A percentile compares a stretch with the other conserved stretches of the same genome.
phyloP scores from a whole-genome alignment of 2,888 invertebrate species.

The Hypomecis atomaria region DNA sequence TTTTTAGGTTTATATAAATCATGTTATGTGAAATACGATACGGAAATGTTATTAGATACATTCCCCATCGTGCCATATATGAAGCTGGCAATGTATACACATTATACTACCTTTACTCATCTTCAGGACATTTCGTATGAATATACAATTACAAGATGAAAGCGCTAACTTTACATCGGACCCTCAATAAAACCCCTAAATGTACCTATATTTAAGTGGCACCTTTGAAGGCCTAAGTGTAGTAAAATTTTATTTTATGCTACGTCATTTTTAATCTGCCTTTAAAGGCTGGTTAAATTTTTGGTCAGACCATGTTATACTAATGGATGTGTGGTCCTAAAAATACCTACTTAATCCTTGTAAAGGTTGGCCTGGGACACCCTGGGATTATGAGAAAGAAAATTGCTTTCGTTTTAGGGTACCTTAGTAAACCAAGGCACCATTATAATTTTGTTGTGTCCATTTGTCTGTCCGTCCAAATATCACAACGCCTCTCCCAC shows the following conservation, averaged over 20 bases:
- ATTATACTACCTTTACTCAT: constrained; percentile 10
- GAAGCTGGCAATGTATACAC: background rate
- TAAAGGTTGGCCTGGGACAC: no score
- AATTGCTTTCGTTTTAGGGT: no score
- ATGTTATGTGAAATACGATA: no score
- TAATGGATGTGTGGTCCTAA: no score
- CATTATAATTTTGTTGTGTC: no score
- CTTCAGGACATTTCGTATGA: constrained; percentile 24
- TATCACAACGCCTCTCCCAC: no score
- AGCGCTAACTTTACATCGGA: constrained; percentile 23
- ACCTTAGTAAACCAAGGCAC: no score
- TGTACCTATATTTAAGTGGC: constrained; percentile 25
- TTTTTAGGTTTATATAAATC: no score
- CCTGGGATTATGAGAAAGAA: no score
- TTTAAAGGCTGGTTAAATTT: background rate
- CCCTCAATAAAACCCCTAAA: constrained; percentile 26
- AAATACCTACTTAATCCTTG: no score
- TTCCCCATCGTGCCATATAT: background rate
- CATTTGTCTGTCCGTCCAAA: no score
- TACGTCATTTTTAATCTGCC: constrained; percentile 1
- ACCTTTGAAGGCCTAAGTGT: constrained; percentile 15
- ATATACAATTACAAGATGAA: constrained; percentile 32
- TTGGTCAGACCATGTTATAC: background rate
- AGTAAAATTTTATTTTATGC: constrained; percentile 12
- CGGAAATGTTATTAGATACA: no score